Conservation (phyloP, 2,888 invertebrate genomes). For the Clepsis dumicolana region DNA sequence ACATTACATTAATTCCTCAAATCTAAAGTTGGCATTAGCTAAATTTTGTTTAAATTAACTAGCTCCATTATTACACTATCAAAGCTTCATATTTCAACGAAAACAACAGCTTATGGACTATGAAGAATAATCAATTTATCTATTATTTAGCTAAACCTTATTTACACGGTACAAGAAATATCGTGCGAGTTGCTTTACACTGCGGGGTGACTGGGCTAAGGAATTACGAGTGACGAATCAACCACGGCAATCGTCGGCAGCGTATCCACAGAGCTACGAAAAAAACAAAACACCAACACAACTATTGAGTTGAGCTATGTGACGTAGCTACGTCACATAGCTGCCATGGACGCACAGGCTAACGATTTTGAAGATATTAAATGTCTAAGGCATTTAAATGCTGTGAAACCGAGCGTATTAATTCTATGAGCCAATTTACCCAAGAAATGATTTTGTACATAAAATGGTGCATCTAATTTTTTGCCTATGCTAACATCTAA, state of each 20-base stretch:
- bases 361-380: background rate
- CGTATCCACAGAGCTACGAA: too few species aligned
- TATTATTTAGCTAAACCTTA: too few species aligned
- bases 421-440: background rate
- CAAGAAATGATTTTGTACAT: slow-evolving; percentile 30
- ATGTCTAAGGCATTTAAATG: slow-evolving; percentile 3
- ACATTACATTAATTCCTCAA: slow-evolving; percentile 12
- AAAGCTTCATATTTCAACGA: background rate
- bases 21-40: slow-evolving; percentile 3
- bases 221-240: too few species aligned
- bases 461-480: slow-evolving; percentile 28
- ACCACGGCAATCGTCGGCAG: too few species aligned
- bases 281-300: too few species aligned
- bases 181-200: background rate
- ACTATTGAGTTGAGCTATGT: too few species aligned
- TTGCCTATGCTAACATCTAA: slow-evolving; percentile 1
- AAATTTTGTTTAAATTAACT: background rate
- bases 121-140: background rate
- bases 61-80: background rate
- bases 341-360: too few species aligned
- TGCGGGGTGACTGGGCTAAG: too few species aligned
- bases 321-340: too few species aligned
- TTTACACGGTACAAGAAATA: background rate
- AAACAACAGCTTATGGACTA: background rate
- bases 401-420: background rate